Conservation (phyloP, 2,113 vertebrate genomes). For the Hylia prasina region DNA sequence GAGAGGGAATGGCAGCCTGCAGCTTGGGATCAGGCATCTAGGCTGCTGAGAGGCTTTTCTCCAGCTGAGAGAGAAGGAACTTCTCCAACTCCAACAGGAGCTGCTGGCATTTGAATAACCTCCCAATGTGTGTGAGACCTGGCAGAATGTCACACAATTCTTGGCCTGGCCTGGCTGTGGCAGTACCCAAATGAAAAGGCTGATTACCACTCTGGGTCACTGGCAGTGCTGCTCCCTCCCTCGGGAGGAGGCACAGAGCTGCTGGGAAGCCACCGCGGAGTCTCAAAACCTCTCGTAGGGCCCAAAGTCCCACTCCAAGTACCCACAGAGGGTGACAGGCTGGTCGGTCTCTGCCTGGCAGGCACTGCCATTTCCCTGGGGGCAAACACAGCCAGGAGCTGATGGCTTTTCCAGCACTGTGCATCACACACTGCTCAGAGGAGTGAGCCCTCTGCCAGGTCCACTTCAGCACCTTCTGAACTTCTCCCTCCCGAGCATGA, state of each 20-base stretch:
- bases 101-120: background rate
- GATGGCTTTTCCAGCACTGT: background rate
- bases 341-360: background rate
- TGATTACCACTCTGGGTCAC: background rate
- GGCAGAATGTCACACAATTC: background rate
- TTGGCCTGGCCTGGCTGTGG: background rate
- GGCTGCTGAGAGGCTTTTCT: background rate
- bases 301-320: background rate
- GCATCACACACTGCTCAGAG: background rate
- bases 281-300: background rate
- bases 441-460: background rate
- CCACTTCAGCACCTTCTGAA: background rate
- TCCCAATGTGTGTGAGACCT: background rate
- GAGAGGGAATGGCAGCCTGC: background rate
- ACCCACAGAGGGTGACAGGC: background rate
- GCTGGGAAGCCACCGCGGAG: background rate
- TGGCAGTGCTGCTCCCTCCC: background rate
- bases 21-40: rapidly evolving
- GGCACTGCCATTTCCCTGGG: background rate
- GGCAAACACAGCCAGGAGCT: background rate
- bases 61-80: background rate
- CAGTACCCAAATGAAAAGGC: background rate
- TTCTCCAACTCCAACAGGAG: background rate
- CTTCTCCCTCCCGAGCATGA: background rate
- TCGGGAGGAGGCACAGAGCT: rapidly evolving